A percentile compares a stretch with the other conserved stretches of the same genome.
Evolutionary conservation across 1,140 invertebrate genomes (phyloP).

Genomic region (Helicoverpa armigera): DNA sequence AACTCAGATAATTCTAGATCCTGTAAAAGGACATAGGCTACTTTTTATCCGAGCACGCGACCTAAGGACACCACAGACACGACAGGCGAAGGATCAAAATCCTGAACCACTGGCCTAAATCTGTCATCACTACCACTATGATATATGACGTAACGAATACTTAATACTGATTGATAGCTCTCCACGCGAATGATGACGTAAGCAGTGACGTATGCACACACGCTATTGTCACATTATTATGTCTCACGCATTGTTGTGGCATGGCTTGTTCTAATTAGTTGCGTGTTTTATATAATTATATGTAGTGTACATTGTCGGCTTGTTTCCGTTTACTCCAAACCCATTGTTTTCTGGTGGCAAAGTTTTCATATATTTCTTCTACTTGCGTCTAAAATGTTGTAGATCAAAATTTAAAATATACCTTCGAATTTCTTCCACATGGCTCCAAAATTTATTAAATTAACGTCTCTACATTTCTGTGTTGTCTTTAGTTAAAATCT

Average conservation of each 20-base stretch:
- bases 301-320: neutral
- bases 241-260: slow-evolving; percentile 17
- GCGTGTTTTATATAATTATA: neutral
- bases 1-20: too few relatives aligned
- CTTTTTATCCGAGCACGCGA: too few relatives aligned
- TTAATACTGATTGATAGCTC: slow-evolving; percentile 36
- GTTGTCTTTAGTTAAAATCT: too few relatives aligned
- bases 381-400: too few relatives aligned
- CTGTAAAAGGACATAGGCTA: too few relatives aligned
- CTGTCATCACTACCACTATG: slow-evolving; percentile 6
- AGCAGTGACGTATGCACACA: slow-evolving; percentile 12
- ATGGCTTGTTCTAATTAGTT: slow-evolving; percentile 19
- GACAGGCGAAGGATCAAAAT: neutral
- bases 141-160: neutral
- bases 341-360: too few relatives aligned
- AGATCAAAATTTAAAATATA: too few relatives aligned
- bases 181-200: slow-evolving; percentile 17
- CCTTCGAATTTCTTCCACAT: neutral
- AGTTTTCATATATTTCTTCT: too few relatives aligned
- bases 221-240: slow-evolving; percentile 15
- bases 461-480: too few relatives aligned
- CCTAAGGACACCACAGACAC: too few relatives aligned
- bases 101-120: slow-evolving; percentile 10
- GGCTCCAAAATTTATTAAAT: too few relatives aligned
- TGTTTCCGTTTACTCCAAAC: too few relatives aligned